Conservation (phyloP, 2,113 vertebrate genomes). For the Charadrius vociferus region DNA sequence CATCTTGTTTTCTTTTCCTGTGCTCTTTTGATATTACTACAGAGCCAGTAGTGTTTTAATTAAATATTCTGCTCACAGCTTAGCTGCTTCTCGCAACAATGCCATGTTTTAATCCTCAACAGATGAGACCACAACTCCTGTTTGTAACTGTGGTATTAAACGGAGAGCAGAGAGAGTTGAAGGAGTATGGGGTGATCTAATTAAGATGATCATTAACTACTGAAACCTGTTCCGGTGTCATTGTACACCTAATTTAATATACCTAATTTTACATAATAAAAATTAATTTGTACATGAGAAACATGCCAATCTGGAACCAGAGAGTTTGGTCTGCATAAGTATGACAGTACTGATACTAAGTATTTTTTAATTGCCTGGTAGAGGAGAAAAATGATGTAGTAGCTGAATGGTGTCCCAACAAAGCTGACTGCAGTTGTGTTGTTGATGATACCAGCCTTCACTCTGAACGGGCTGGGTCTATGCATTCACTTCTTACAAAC, state of each 20-base stretch:
- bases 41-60: neutral
- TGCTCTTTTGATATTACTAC: neutral
- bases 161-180: neutral
- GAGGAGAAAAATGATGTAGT: neutral
- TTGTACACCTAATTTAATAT: neutral
- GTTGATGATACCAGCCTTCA: neutral
- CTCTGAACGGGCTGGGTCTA: neutral
- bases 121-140: neutral
- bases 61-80: neutral
- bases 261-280: neutral
- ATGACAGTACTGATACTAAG: neutral
- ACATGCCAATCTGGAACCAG: neutral
- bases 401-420: neutral
- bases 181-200: neutral
- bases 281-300: neutral
- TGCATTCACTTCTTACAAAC: neutral
- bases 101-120: neutral
- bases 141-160: neutral
- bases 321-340: neutral
- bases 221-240: neutral
- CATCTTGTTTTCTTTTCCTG: neutral
- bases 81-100: neutral
- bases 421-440: neutral
- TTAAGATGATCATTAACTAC: neutral
- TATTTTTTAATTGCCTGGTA: neutral